A percentile compares a stretch with the other conserved stretches of the same genome.
Evolutionary conservation across 2,888 invertebrate species (phyloP).

Genomic region (Cephus spinipes): DNA sequence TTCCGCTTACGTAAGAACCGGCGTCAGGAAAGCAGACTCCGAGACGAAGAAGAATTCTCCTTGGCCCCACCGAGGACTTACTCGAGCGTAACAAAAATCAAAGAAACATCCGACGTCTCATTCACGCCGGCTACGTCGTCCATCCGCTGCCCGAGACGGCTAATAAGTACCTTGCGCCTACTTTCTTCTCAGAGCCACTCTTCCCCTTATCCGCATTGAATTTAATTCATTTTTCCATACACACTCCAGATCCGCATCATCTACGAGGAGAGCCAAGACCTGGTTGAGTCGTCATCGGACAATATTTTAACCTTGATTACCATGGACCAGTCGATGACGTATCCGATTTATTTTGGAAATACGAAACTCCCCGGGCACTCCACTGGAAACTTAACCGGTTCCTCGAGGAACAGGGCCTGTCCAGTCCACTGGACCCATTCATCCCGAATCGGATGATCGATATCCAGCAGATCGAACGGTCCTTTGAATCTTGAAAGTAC

Average conservation of each 20-base stretch:
- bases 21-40: constrained; percentile 15
- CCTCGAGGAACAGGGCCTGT: background rate
- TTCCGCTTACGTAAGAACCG: background rate
- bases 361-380: background rate
- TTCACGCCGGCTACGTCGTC: background rate
- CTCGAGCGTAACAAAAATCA: constrained; percentile 39
- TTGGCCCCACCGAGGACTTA: constrained; percentile 19
- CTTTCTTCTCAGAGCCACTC: background rate
- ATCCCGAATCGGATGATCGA: background rate
- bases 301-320: background rate
- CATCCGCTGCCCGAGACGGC: background rate
- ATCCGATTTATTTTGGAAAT: background rate
- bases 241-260: too few species aligned
- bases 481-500: background rate
- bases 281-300: too few species aligned
- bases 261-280: too few species aligned
- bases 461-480: background rate
- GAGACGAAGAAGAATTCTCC: constrained; percentile 19
- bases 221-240: background rate
- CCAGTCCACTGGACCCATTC: background rate
- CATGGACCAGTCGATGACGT: background rate
- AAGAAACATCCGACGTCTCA: constrained; percentile 16
- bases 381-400: background rate
- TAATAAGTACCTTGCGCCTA: background rate
- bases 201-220: background rate